Evolutionary conservation across 2,113 vertebrate genomes (phyloP).

Genomic region (Eublepharis macularius): DNA sequence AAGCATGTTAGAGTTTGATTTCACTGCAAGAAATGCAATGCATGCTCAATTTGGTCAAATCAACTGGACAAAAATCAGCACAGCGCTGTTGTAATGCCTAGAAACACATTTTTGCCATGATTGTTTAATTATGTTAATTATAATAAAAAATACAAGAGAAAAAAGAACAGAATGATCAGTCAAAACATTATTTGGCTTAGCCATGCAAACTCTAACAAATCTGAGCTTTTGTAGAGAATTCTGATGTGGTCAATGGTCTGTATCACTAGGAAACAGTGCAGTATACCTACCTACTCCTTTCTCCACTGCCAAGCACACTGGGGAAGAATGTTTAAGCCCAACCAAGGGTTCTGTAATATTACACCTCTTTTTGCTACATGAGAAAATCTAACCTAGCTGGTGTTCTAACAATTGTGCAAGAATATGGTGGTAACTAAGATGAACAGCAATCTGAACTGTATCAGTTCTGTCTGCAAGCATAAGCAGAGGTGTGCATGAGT

Average conservation of each 20-base stretch:
- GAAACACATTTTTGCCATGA: conserved; percentile 14
- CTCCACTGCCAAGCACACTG: neutral
- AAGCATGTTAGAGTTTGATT: neutral
- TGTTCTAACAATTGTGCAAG: neutral
- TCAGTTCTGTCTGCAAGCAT: neutral
- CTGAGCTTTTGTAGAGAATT: neutral
- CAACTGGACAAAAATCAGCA: neutral
- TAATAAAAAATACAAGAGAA: neutral
- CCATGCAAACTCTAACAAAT: neutral
- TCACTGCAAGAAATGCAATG: neutral
- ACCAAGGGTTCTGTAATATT: too few species aligned
- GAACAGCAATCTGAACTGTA: neutral
- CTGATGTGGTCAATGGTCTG: neutral
- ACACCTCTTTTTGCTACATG: neutral
- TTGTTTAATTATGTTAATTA: conserved; percentile 35
- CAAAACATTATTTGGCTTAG: neutral
- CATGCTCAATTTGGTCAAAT: neutral
- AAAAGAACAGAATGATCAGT: neutral
- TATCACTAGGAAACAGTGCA: too few species aligned
- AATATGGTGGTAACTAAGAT: too few species aligned
- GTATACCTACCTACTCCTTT: neutral
- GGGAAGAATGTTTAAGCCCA: too few species aligned
- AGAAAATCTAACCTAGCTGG: neutral
- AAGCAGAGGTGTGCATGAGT: too few species aligned
- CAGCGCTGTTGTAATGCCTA: neutral